These are phyloP conservation scores for Psittacus erithacus DNA, from an alignment of 2,113 vertebrate genomes.

Conservation along the genomic window DNA sequence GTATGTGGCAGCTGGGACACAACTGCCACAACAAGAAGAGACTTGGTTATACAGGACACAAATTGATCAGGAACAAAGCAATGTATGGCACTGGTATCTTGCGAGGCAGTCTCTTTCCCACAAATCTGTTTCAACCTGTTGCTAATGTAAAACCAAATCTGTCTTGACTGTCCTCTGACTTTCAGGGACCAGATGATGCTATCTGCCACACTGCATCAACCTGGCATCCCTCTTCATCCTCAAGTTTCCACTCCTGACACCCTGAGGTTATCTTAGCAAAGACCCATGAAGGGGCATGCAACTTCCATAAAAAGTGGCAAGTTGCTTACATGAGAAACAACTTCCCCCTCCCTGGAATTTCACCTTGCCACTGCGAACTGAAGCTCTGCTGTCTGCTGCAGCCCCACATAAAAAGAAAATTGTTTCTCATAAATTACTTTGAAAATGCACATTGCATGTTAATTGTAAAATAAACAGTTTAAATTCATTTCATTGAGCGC, in stretches of 20 bases:
- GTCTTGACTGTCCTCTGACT: not conserved
- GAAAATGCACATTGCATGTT: slow-evolving; percentile 57
- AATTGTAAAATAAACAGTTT: slow-evolving; percentile 68
- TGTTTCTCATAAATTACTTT: slow-evolving; percentile 67
- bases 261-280: not conserved
- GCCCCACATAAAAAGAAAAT: slow-evolving; percentile 58
- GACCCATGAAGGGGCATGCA: not conserved
- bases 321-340: not conserved
- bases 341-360: not conserved
- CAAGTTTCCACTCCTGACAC: not conserved
- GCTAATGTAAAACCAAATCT: not conserved
- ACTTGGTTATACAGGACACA: not conserved
- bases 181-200: not conserved
- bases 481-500: slow-evolving; percentile 69
- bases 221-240: not conserved
- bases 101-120: not conserved
- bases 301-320: not conserved
- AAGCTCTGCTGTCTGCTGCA: slow-evolving; percentile 30
- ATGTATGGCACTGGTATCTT: not conserved
- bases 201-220: not conserved
- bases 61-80: not conserved
- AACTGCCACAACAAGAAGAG: not conserved
- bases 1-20: too few relatives aligned
- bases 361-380: not conserved
- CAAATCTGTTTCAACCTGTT: not conserved